These are phyloP conservation scores for Teleogryllus oceanicus DNA, from an alignment of 2,888 invertebrate genomes.

Conservation along the genomic window DNA sequence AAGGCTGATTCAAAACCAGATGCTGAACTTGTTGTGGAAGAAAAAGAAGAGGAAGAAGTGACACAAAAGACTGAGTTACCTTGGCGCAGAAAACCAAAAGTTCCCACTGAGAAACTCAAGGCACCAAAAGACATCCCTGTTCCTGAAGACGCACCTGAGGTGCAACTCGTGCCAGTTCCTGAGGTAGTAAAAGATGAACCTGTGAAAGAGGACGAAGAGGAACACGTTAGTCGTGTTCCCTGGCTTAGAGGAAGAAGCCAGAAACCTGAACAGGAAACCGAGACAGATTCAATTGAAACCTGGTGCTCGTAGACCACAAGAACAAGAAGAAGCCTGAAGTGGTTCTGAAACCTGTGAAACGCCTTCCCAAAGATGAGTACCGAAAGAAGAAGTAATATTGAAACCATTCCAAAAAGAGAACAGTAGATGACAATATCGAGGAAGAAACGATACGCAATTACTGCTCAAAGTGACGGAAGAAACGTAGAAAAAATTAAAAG, in stretches of 20 bases:
- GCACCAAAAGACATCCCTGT: background rate
- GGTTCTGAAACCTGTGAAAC: too few relatives aligned
- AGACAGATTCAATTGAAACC: constrained; percentile 46
- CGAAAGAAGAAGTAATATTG: constrained; percentile 38
- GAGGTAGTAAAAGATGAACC: background rate
- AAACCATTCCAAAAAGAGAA: constrained; percentile 34
- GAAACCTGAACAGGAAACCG: constrained; percentile 42
- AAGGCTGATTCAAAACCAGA: background rate
- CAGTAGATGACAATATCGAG: too few relatives aligned
- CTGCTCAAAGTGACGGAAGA: too few relatives aligned
- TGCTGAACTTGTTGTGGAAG: too few relatives aligned
- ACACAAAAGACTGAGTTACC: background rate
- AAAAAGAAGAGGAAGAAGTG: background rate
- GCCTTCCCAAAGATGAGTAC: too few relatives aligned
- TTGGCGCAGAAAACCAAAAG: too few relatives aligned
- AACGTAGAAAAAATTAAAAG: too few relatives aligned
- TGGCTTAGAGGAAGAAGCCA: background rate
- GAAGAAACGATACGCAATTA: too few relatives aligned
- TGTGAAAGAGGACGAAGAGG: too few relatives aligned
- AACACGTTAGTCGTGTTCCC: too few relatives aligned
- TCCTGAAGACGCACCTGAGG: background rate
- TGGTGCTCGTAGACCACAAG: constrained; percentile 43
- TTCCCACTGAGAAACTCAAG: too few relatives aligned
- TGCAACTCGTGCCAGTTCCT: background rate
- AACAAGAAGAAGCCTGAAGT: constrained; percentile 33